Percentiles rank a stretch among this genome's conserved stretches.
These are phyloP conservation scores for Mesembrinibis cayennensis DNA, from an alignment of 2,113 vertebrate genomes.

Conservation along the genomic window DNA sequence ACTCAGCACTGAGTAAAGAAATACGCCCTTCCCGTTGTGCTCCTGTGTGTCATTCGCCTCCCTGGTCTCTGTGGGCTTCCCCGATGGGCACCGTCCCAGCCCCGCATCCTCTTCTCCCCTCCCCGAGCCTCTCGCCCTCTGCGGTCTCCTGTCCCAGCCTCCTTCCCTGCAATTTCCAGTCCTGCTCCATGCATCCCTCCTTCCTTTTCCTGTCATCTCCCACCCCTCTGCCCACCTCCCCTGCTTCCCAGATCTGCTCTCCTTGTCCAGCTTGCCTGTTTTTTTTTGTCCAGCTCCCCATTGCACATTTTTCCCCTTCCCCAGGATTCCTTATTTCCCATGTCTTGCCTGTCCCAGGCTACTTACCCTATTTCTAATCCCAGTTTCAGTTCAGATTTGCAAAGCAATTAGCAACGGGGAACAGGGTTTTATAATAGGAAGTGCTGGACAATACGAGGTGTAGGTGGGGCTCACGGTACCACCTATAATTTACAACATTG, in stretches of 20 bases:
- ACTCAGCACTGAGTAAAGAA: not conserved
- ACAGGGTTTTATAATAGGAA: conserved; percentile 40
- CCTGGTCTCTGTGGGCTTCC: not conserved
- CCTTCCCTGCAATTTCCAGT: not conserved
- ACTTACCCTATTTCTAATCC: not conserved
- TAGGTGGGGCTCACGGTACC: conserved; percentile 19
- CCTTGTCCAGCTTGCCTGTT: not conserved
- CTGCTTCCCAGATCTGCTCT: not conserved
- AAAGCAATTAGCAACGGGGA: not conserved
- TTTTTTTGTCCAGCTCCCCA: not conserved
- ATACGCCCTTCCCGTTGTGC: not conserved
- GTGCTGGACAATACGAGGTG: not conserved
- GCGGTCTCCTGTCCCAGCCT: not conserved
- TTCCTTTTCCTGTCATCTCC: not conserved
- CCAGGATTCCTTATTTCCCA: not conserved
- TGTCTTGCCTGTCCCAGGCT: not conserved
- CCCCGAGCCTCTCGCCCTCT: not conserved
- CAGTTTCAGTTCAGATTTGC: conserved; percentile 8
- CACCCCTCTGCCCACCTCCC: not conserved
- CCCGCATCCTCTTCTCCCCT: not conserved
- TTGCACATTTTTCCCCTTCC: not conserved
- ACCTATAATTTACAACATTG: conserved; percentile 35
- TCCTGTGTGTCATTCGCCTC: not conserved
- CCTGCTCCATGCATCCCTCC: not conserved
- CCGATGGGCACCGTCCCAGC: fast-evolving